phyloP scores from a whole-genome alignment of 2,797 vertebrate species.

The Chrysocyon brachyurus region DNA sequence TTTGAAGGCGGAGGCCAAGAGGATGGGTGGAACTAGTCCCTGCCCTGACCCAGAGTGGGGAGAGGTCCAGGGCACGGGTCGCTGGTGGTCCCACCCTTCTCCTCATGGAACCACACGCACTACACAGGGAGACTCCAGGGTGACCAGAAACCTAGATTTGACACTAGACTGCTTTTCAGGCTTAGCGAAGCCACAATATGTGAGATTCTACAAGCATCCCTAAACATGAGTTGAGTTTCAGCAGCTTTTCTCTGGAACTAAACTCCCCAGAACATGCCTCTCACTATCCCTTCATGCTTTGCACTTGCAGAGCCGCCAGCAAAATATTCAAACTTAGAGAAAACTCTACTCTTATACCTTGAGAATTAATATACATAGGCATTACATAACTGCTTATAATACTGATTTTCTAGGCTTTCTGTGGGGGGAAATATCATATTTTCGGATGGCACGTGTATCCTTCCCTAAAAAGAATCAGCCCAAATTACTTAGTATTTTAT shows the following conservation, averaged over 20 bases:
- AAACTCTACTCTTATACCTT: neutral
- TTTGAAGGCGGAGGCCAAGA: neutral
- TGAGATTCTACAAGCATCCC: neutral
- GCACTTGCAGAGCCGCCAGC: neutral
- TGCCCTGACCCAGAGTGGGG: neutral
- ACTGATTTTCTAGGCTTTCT: neutral
- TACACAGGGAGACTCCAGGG: neutral
- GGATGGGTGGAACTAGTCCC: neutral
- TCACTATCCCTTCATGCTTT: neutral
- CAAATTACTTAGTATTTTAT: slow-evolving; percentile 50
- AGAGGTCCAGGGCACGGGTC: neutral
- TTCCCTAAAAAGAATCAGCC: slow-evolving; percentile 30
- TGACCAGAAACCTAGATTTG: neutral
- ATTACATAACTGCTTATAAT: neutral
- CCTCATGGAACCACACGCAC: neutral
- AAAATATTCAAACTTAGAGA: slow-evolving; percentile 39
- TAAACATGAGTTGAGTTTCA: neutral
- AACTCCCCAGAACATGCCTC: neutral
- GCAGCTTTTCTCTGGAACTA: slow-evolving; percentile 44
- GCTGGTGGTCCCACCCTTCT: neutral
- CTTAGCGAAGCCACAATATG: neutral
- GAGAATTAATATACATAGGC: neutral
- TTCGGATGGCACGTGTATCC: neutral
- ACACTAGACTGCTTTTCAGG: slow-evolving; percentile 16
- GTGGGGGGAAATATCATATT: slow-evolving; percentile 17